Evolutionary conservation across 1,140 invertebrate species (phyloP).

Genomic region (Tetragonula clypearis): DNA sequence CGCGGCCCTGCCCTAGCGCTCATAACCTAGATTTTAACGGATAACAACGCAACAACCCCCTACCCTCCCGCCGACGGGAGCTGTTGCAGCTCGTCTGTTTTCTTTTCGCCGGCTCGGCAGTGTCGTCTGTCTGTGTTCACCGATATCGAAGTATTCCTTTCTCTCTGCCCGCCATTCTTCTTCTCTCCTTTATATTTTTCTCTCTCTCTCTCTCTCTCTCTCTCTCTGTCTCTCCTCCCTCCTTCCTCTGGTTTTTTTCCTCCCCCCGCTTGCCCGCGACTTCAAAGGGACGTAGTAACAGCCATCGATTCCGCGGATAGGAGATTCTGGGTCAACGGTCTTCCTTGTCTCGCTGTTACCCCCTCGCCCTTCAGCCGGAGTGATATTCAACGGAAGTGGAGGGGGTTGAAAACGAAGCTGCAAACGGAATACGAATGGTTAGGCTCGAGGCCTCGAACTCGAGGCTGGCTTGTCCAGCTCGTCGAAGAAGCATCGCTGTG

Average conservation of each 20-base stretch:
- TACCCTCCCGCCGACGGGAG: not conserved
- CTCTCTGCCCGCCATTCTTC: not conserved
- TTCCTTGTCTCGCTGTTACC: constrained; percentile 20
- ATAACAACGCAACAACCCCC: constrained; percentile 48
- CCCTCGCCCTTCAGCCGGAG: not conserved
- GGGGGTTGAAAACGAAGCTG: not conserved
- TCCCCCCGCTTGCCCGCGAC: not conserved
- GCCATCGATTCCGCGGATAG: constrained; percentile 28
- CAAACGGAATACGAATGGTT: constrained; percentile 17
- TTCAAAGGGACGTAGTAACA: constrained; percentile 6
- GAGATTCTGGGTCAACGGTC: constrained; percentile 44
- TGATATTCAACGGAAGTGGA: constrained; percentile 2
- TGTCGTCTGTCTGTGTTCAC: not conserved
- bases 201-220: not conserved
- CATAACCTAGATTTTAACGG: constrained; percentile 75
- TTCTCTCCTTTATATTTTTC: too few relatives aligned
- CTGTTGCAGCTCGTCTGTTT: constrained; percentile 31
- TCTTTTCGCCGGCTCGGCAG: not conserved
- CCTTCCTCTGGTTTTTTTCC: not conserved
- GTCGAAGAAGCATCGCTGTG: not conserved
- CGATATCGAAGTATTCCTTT: constrained; percentile 13
- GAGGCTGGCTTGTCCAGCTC: too few relatives aligned
- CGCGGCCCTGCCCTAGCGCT: constrained; percentile 70
- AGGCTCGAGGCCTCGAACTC: not conserved
- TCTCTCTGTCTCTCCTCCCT: too few relatives aligned